phyloP scores from a whole-genome alignment of 2,797 vertebrate species.

The Silurus aristotelis region DNA sequence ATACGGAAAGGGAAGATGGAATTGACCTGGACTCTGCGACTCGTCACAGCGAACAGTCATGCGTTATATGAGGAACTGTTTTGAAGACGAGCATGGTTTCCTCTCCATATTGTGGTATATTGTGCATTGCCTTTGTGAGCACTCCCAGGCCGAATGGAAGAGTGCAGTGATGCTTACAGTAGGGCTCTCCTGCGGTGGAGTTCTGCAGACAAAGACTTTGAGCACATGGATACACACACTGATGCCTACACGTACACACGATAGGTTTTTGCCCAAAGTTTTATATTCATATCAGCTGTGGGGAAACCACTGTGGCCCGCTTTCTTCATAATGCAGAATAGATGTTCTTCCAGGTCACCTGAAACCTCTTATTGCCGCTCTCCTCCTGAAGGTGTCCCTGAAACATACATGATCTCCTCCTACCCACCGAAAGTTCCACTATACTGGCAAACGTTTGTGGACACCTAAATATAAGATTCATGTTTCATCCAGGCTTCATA shows the following conservation, averaged over 20 bases:
- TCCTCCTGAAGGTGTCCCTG: background rate
- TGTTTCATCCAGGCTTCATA: too few relatives aligned
- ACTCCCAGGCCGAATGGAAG: constrained; percentile 44
- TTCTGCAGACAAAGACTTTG: constrained; percentile 58
- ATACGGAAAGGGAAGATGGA: constrained; percentile 14
- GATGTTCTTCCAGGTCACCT: background rate
- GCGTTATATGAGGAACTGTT: constrained; percentile 36
- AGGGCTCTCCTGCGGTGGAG: constrained; percentile 54
- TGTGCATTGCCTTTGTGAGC: constrained; percentile 44
- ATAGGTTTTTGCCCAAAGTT: background rate
- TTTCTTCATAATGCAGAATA: background rate
- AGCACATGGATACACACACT: background rate
- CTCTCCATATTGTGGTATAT: constrained; percentile 52
- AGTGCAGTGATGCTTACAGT: constrained; percentile 52
- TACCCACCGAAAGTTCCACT: too few relatives aligned
- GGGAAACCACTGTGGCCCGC: background rate
- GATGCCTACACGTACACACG: background rate
- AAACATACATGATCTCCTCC: too few relatives aligned
- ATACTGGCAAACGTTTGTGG: too few relatives aligned
- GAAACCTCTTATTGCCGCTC: background rate
- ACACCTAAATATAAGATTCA: too few relatives aligned
- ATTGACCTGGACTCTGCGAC: constrained; percentile 31
- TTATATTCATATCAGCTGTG: background rate
- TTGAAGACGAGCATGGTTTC: constrained; percentile 46
- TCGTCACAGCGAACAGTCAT: constrained; percentile 35